Percentiles rank a stretch among this genome's conserved stretches.
Evolutionary conservation across 2,797 vertebrate species (phyloP).

Genomic region (Pseudopleuronectes americanus): DNA sequence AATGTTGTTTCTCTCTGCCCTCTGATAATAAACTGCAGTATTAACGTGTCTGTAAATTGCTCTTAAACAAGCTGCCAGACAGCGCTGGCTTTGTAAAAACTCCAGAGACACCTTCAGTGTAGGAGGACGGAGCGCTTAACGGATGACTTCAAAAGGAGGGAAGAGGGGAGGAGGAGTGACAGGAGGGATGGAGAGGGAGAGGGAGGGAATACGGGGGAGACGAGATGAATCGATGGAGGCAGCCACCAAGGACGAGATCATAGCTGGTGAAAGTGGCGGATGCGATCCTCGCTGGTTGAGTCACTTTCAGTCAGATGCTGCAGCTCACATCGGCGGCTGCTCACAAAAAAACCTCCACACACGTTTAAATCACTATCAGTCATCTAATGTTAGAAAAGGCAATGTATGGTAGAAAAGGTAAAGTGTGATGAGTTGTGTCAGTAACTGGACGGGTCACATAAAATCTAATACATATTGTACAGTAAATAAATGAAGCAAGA

Average conservation of each 20-base stretch:
- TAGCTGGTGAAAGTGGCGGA: conserved; percentile 24
- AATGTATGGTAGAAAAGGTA: background rate
- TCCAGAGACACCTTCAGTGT: conserved; percentile 43
- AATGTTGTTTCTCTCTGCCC: conserved; percentile 3
- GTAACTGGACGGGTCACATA: background rate
- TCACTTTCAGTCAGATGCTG: background rate
- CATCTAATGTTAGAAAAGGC: background rate
- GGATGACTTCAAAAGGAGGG: conserved; percentile 60
- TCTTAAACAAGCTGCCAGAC: conserved; percentile 33
- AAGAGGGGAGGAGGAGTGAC: conserved; percentile 32
- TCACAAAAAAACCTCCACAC: background rate
- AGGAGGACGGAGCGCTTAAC: conserved; percentile 42
- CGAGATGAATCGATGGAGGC: conserved; percentile 36
- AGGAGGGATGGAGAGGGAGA: conserved; percentile 24
- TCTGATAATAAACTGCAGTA: conserved; percentile 18
- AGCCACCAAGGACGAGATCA: conserved; percentile 35
- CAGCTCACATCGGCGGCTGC: background rate
- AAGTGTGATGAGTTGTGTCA: too few species aligned
- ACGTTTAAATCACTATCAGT: background rate
- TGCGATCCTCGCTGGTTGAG: conserved; percentile 4
- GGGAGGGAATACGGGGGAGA: conserved; percentile 14
- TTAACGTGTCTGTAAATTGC: conserved; percentile 18
- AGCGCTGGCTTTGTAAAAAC: conserved; percentile 30
- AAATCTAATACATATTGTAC: too few species aligned
- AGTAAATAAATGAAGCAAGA: too few species aligned